These are phyloP conservation scores for Cuculus canorus DNA, from an alignment of 2,797 vertebrate genomes.

Conservation along the genomic window DNA sequence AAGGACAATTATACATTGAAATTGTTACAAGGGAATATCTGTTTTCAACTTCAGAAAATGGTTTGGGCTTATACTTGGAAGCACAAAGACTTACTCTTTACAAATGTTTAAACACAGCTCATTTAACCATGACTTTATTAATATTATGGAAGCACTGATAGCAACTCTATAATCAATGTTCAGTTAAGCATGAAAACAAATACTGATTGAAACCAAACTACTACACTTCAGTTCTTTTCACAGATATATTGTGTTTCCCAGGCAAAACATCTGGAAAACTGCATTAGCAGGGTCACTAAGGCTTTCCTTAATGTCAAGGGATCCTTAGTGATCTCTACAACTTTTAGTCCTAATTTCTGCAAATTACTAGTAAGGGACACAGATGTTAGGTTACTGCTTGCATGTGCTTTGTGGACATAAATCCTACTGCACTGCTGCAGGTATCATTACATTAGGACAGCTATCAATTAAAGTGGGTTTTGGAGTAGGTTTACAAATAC, in stretches of 20 bases:
- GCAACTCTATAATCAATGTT: background rate
- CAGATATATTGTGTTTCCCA: background rate
- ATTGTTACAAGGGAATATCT: background rate
- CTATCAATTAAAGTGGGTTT: background rate
- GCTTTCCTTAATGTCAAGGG: slow-evolving; percentile 7
- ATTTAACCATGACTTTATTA: slow-evolving; percentile 10
- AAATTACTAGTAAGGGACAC: background rate
- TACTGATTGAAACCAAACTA: slow-evolving; percentile 22
- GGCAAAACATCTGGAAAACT: slow-evolving; percentile 36
- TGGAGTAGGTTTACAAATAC: background rate
- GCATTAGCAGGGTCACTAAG: background rate
- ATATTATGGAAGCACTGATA: background rate
- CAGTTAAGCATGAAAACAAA: slow-evolving; percentile 31
- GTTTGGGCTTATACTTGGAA: background rate
- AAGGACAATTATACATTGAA: background rate
- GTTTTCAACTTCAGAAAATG: background rate
- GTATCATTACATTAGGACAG: background rate
- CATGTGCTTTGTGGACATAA: background rate
- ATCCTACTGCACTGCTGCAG: background rate
- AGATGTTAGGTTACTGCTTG: background rate
- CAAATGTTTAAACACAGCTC: background rate
- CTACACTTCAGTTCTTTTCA: background rate
- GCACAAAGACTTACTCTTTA: background rate
- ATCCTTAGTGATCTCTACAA: background rate
- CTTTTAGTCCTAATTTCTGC: background rate